phyloP scores from a whole-genome alignment of 2,797 vertebrate species.

The Leptatherina wallacei region DNA sequence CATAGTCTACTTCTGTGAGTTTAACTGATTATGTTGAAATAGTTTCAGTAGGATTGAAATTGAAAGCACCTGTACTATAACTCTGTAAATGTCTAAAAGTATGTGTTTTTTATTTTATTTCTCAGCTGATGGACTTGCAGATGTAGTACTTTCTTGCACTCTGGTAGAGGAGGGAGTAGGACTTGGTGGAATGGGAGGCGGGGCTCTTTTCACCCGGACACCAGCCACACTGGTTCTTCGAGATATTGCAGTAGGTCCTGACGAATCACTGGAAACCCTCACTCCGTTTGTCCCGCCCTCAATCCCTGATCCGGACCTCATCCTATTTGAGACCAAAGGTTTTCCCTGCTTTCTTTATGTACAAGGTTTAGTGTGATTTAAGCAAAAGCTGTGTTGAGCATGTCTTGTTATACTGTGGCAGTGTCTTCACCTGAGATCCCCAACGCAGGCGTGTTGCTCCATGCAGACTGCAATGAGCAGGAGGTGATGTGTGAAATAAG shows the following conservation, averaged over 20 bases:
- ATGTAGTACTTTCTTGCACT: constrained; percentile 85
- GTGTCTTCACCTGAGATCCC: constrained; percentile 80
- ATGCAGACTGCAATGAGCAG: constrained; percentile 84
- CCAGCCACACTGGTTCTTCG: constrained; percentile 82
- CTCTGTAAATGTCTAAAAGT: background rate
- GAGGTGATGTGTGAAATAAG: constrained; percentile 87
- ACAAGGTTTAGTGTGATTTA: background rate
- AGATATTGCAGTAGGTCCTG: constrained; percentile 71
- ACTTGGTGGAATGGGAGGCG: constrained; percentile 60
- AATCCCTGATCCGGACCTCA: constrained; percentile 73
- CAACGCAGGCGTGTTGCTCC: constrained; percentile 81
- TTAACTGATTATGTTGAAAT: background rate
- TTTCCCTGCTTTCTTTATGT: background rate
- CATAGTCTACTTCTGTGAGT: background rate
- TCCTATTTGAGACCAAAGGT: constrained; percentile 82
- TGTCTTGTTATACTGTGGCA: constrained; percentile 54
- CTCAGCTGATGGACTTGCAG: constrained; percentile 72
- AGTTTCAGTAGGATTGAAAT: background rate
- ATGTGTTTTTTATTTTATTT: background rate
- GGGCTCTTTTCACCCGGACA: constrained; percentile 63
- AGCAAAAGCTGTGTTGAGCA: constrained; percentile 6
- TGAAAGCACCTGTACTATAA: background rate
- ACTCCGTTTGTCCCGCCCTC: constrained; percentile 80
- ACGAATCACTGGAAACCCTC: constrained; percentile 77
- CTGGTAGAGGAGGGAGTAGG: constrained; percentile 79